Evolutionary conservation across 1,140 invertebrate genomes (phyloP).

Genomic region (Aphelinus atriplicis): DNA sequence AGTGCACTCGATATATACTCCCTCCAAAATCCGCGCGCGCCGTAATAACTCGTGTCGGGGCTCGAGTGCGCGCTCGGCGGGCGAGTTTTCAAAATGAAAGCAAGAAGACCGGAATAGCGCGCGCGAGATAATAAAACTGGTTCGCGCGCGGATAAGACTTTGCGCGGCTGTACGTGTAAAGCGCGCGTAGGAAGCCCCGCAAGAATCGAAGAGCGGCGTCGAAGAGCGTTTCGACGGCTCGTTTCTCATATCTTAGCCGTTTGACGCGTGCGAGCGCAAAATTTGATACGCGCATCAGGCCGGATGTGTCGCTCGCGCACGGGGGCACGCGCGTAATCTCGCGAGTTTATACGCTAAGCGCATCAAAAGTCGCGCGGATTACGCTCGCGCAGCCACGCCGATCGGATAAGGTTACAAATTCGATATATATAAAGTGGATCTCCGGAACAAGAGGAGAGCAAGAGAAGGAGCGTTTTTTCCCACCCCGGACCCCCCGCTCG

Average conservation of each 20-base stretch:
- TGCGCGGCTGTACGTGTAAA: neutral
- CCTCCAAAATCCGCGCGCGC: no score
- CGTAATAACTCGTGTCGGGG: no score
- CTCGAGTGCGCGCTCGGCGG: no score
- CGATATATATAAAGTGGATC: constrained; percentile 12
- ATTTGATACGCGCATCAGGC: constrained; percentile 15
- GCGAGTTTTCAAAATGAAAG: neutral
- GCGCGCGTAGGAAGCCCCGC: neutral
- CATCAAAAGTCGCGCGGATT: constrained; percentile 19
- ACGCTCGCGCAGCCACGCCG: neutral
- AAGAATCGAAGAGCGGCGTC: neutral
- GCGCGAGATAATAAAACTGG: constrained; percentile 32
- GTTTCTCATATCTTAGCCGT: no score
- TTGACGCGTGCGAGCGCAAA: neutral
- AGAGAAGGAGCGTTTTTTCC: neutral
- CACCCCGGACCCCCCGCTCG: no score
- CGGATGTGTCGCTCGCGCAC: neutral
- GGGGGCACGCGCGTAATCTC: constrained; percentile 2
- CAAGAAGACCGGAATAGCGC: neutral
- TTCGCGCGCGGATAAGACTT: neutral
- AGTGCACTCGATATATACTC: no score
- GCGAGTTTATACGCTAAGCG: constrained; percentile 31
- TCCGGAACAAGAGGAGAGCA: constrained; percentile 4
- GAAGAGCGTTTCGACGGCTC: no score
- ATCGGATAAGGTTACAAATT: constrained; percentile 25